Conservation (phyloP, 2,797 vertebrate genomes). For the Harpagifer antarcticus region DNA sequence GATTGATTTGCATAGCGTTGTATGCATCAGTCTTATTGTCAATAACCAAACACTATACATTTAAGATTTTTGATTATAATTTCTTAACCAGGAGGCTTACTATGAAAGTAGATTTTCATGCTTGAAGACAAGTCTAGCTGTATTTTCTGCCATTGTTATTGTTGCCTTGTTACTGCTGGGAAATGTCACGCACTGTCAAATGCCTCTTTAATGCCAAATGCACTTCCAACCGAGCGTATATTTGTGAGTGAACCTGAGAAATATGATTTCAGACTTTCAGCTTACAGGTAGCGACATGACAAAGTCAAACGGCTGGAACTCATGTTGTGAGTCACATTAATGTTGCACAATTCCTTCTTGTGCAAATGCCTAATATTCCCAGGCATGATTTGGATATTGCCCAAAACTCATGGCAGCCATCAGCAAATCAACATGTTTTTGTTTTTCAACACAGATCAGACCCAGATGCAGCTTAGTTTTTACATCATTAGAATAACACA, state of each 20-base stretch:
- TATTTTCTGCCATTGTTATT: background rate
- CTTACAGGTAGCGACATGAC: constrained; percentile 8
- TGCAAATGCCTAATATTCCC: background rate
- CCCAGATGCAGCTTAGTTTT: constrained; percentile 23
- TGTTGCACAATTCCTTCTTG: constrained; percentile 11
- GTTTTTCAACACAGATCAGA: constrained; percentile 19
- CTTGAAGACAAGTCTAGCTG: background rate
- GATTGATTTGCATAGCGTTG: background rate
- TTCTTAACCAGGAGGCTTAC: background rate
- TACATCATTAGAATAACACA: constrained; percentile 29
- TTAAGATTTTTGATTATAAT: background rate
- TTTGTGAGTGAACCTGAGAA: background rate
- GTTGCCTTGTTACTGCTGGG: background rate
- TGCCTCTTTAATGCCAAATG: background rate
- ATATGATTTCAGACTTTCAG: background rate
- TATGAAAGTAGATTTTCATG: background rate
- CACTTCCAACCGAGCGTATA: constrained; percentile 1
- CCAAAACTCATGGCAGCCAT: constrained; percentile 12
- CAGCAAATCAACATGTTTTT: constrained; percentile 14
- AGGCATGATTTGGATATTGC: constrained; percentile 13
- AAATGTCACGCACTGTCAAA: background rate
- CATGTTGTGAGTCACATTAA: background rate
- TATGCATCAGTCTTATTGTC: too few relatives aligned
- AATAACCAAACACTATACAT: background rate
- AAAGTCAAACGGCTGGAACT: background rate